phyloP scores from a whole-genome alignment of 2,888 invertebrate species.

The Scotopteryx bipunctaria region DNA sequence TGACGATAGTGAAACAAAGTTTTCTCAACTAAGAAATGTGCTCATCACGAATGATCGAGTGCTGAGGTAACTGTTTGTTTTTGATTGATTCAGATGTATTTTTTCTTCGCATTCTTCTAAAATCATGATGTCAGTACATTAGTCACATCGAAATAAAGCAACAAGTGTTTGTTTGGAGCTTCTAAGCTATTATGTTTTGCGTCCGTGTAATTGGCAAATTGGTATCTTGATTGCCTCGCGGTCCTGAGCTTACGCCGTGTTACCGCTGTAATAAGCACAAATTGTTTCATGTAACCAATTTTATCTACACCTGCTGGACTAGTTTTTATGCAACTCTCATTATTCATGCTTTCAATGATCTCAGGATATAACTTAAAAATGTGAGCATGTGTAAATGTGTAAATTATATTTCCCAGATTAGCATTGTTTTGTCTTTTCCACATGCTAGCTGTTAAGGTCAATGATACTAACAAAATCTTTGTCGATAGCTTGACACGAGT shows the following conservation, averaged over 20 bases:
- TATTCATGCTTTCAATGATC: conserved; percentile 52
- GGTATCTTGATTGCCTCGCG: conserved; percentile 32
- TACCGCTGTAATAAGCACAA: conserved; percentile 34
- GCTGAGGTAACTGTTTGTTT: conserved; percentile 54
- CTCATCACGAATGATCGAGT: conserved; percentile 47
- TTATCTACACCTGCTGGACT: conserved; percentile 49
- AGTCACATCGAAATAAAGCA: too few relatives aligned
- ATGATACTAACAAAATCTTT: conserved; percentile 55
- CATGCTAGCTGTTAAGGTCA: conserved; percentile 56
- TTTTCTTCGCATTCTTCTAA: conserved; percentile 40
- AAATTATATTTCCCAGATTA: conserved; percentile 42
- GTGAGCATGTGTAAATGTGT: conserved; percentile 46
- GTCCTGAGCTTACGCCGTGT: conserved; percentile 25
- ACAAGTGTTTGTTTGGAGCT: conserved; percentile 29
- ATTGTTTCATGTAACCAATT: conserved; percentile 49
- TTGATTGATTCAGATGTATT: conserved; percentile 40
- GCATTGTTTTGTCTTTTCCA: background rate
- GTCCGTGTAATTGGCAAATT: conserved; percentile 33
- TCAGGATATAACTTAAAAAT: conserved; percentile 50
- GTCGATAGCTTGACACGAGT: conserved; percentile 47
- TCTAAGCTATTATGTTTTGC: conserved; percentile 33
- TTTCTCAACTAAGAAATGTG: conserved; percentile 41
- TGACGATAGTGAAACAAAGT: conserved; percentile 43
- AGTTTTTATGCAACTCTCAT: conserved; percentile 57
- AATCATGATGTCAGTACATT: conserved; percentile 48